Percentiles rank a stretch among this genome's conserved stretches.
phyloP scores from a whole-genome alignment of 2,797 vertebrate species.

The Acanthornis magna region DNA sequence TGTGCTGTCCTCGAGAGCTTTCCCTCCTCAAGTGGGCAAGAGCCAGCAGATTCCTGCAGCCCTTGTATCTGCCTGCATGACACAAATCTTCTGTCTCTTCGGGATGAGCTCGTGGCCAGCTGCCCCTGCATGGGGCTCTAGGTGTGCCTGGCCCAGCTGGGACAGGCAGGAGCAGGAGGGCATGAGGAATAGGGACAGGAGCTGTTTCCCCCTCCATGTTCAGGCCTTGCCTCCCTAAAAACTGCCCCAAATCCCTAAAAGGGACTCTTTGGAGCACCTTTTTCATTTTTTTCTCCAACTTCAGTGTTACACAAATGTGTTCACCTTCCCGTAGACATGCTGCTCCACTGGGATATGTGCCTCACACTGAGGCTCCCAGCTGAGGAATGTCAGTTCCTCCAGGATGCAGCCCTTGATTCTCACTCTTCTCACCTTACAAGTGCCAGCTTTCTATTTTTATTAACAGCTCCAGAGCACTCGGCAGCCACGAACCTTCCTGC shows the following conservation, averaged over 20 bases:
- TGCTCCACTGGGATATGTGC: not conserved
- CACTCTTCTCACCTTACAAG: not conserved
- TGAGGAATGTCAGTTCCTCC: not conserved
- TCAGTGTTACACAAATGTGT: not conserved
- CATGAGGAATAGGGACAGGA: not conserved
- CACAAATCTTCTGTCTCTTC: not conserved
- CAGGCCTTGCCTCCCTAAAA: not conserved
- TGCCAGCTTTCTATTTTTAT: not conserved
- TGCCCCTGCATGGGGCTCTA: accelerated
- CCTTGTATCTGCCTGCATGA: not conserved
- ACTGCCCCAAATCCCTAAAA: not conserved
- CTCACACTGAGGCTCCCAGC: not conserved
- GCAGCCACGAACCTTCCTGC: not conserved
- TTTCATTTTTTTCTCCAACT: not conserved
- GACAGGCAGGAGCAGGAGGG: not conserved
- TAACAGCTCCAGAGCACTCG: not conserved
- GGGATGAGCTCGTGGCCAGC: not conserved
- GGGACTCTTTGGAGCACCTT: not conserved
- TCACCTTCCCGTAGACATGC: accelerated
- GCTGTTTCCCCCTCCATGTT: not conserved
- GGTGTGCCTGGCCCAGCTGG: not conserved
- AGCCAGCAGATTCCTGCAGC: not conserved
- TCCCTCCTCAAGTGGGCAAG: not conserved
- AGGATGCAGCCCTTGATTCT: not conserved
- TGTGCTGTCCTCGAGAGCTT: not conserved